Conservation (phyloP, 2,888 invertebrate genomes). For the Eutolmus rufibarbis region DNA sequence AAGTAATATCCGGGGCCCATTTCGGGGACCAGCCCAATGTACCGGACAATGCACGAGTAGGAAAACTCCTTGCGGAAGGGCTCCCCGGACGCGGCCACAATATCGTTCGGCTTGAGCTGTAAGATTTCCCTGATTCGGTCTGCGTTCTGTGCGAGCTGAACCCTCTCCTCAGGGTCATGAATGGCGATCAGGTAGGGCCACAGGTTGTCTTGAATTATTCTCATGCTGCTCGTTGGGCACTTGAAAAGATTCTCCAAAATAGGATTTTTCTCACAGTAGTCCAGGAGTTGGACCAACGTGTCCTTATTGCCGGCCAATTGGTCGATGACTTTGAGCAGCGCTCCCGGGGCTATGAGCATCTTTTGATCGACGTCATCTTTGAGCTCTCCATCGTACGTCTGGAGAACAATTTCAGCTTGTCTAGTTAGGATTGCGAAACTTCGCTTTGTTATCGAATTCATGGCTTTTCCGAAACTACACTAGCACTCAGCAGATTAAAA, state of each 20-base stretch:
- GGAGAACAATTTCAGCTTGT: conserved; percentile 8
- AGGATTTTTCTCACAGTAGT: conserved; percentile 51
- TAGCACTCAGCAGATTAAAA: neutral
- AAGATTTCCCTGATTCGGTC: conserved; percentile 63
- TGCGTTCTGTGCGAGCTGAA: conserved; percentile 63
- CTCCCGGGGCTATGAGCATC: neutral
- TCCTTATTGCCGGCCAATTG: neutral
- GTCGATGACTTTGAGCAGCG: conserved; percentile 6
- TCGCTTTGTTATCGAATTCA: neutral
- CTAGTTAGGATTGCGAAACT: conserved; percentile 16
- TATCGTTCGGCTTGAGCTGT: conserved; percentile 53
- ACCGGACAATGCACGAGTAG: conserved; percentile 64
- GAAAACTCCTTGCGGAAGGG: conserved; percentile 52
- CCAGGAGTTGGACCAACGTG: conserved; percentile 54
- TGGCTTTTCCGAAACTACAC: neutral
- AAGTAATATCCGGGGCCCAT: conserved; percentile 66
- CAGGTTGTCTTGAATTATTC: conserved; percentile 56
- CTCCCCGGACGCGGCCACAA: conserved; percentile 62
- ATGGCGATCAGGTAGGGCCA: conserved; percentile 67
- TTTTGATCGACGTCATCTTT: conserved; percentile 28
- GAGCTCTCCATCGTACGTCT: neutral
- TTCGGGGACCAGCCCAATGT: conserved; percentile 66
- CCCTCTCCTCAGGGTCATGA: conserved; percentile 64
- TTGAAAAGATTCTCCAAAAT: conserved; percentile 55
- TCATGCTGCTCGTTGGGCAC: conserved; percentile 52